Conservation (phyloP, 2,113 vertebrate genomes). For the Macrotis lagotis region DNA sequence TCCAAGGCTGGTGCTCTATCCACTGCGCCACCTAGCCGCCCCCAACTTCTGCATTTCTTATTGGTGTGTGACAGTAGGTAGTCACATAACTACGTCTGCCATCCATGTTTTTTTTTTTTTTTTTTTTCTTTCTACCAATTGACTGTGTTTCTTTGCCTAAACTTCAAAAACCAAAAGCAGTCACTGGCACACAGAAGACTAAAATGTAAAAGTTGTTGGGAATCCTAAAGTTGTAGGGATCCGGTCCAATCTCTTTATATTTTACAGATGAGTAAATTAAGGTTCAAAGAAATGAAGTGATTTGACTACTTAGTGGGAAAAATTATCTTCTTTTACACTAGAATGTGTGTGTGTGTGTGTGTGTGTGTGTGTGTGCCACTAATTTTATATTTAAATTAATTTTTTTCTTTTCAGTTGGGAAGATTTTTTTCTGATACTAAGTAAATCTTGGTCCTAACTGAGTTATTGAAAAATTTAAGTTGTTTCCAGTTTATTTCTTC, state of each 20-base stretch:
- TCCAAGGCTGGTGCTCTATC: too few species aligned
- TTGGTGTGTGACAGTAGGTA: neutral
- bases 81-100: neutral
- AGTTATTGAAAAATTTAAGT: neutral
- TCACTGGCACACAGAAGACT: neutral
- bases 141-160: neutral
- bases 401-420: neutral
- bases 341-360: neutral
- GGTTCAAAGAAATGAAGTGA: neutral
- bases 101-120: neutral
- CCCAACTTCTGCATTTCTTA: constrained; percentile 48
- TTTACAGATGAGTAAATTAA: neutral
- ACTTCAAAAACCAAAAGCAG: neutral
- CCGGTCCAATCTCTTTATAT: neutral
- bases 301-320: neutral
- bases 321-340: neutral
- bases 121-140: neutral
- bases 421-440: neutral
- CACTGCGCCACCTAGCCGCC: too few species aligned
- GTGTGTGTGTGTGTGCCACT: neutral
- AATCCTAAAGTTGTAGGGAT: neutral
- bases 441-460: neutral
- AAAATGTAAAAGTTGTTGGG: neutral
- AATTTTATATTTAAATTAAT: neutral
- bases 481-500: neutral